phyloP scores from a whole-genome alignment of 2,888 invertebrate genomes.

The Leptinotarsa haldemani region DNA sequence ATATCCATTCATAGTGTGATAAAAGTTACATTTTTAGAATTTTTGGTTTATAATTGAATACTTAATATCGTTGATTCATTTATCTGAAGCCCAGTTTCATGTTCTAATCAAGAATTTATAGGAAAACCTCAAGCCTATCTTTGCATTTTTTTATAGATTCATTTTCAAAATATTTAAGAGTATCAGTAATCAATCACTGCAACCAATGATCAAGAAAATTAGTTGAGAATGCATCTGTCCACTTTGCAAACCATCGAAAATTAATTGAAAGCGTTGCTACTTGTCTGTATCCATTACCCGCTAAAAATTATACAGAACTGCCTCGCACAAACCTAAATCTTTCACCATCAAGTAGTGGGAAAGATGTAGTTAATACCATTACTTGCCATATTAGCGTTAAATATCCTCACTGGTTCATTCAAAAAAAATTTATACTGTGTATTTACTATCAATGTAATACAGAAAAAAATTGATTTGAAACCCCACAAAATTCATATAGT shows the following conservation, averaged over 20 bases:
- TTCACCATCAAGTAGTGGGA: background rate
- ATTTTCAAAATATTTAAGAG: too few species aligned
- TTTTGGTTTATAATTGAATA: too few species aligned
- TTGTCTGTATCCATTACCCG: background rate
- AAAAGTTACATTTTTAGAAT: background rate
- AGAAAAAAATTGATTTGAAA: too few species aligned
- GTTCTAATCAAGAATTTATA: too few species aligned
- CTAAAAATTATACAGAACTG: background rate
- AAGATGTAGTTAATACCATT: slow-evolving; percentile 9
- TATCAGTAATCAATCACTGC: too few species aligned
- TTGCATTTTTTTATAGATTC: too few species aligned
- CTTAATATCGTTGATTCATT: too few species aligned
- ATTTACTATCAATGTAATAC: background rate
- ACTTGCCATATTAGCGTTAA: slow-evolving; percentile 7
- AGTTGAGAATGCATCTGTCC: background rate
- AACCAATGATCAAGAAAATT: too few species aligned
- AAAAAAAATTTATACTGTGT: background rate
- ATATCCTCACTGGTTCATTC: slow-evolving; percentile 11
- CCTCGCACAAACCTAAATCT: slow-evolving; percentile 4
- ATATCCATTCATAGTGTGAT: too few species aligned
- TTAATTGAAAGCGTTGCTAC: slow-evolving; percentile 7
- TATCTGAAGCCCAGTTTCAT: too few species aligned
- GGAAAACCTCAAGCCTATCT: too few species aligned
- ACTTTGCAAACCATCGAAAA: background rate
- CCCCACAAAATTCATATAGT: too few species aligned